Base-by-base conservation (phyloP, 2,797 vertebrate species). In the Denticeps clupeoides region DNA sequence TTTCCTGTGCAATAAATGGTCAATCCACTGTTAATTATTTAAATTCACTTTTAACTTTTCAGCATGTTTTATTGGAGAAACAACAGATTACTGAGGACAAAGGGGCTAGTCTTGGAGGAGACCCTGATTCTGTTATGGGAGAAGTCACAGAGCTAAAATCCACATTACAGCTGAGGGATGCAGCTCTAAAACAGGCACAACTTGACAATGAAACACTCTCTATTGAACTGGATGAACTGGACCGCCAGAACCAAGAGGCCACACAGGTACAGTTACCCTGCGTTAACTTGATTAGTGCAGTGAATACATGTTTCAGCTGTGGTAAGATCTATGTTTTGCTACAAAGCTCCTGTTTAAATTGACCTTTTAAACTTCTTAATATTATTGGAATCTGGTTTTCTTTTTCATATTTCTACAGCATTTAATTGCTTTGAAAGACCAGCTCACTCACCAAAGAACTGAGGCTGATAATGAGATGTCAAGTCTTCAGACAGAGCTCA, bases 191-290 rank as follows among this genome's bases (percentile, higher is more conserved):
- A 59, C 79, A 85, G 64, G 80, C 71, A 2, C 55, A 82, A 55
- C 67, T 73, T 57, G 90, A 93, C 59, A 83, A 87, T 47, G 84
- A 93, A 62, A 79, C 73, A 0, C 70, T 99, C 45, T 58, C 77
- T 54, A 71, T 70, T 0, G 91, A 96, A 56, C 53, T 99, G 59
- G 93, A 95, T 69, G 93, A 97, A 65, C 63, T 99, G 12, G 95
- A 99, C 63, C 81, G 51, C 37, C 91, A 99, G 67, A 98, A 97
- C 73, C 91, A 94, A 63, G 91, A 95, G 60, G 91, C 90, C 56
- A 95, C 89, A 22, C 83, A 92, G 92, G 93, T 99, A n/a, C n/a
- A n/a, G n/a, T n/a, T n/a, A n/a, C n/a, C n/a, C n/a, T n/a, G n/a
- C n/a, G n/a, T n/a, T n/a, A n/a, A n/a, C n/a, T n/a, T n/a, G n/a